phyloP scores from a whole-genome alignment of 2,888 invertebrate genomes.

The Andrena hattorfiana region DNA sequence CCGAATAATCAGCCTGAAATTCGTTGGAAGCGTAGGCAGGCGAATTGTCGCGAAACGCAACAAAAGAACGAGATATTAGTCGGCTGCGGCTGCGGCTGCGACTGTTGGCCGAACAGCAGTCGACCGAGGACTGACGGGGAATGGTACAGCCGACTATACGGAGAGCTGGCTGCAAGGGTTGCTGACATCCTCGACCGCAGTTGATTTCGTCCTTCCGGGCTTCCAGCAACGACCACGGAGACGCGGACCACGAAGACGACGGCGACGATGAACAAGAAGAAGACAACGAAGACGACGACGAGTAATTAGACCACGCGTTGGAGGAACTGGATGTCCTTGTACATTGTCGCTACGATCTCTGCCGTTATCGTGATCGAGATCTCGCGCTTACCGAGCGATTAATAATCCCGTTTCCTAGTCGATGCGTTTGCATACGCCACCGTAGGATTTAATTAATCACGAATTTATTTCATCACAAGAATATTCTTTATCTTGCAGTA shows the following conservation, averaged over 20 bases:
- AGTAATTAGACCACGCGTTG: constrained; percentile 67
- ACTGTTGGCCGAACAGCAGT: constrained; percentile 47
- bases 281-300: constrained; percentile 36
- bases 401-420: constrained; percentile 55
- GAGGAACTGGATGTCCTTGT: constrained; percentile 63
- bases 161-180: constrained; percentile 20
- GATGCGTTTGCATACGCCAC: constrained; percentile 47
- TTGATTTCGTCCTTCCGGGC: constrained; percentile 67
- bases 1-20: constrained; percentile 84
- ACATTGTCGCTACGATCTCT: constrained; percentile 50
- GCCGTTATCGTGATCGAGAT: constrained; percentile 59
- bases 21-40: constrained; percentile 79
- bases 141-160: constrained; percentile 20
- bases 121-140: not conserved
- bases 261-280: constrained; percentile 14
- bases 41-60: constrained; percentile 82
- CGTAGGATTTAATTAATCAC: constrained; percentile 49
- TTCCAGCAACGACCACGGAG: constrained; percentile 36
- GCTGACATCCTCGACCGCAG: constrained; percentile 62
- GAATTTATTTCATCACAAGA: constrained; percentile 49
- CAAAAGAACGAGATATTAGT: constrained; percentile 84
- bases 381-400: constrained; percentile 54
- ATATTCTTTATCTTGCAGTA: not conserved
- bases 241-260: constrained; percentile 16
- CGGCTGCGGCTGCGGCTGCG: constrained; percentile 61